phyloP scores from a whole-genome alignment of 2,888 invertebrate species.

The Scaptomyza polygonia region DNA sequence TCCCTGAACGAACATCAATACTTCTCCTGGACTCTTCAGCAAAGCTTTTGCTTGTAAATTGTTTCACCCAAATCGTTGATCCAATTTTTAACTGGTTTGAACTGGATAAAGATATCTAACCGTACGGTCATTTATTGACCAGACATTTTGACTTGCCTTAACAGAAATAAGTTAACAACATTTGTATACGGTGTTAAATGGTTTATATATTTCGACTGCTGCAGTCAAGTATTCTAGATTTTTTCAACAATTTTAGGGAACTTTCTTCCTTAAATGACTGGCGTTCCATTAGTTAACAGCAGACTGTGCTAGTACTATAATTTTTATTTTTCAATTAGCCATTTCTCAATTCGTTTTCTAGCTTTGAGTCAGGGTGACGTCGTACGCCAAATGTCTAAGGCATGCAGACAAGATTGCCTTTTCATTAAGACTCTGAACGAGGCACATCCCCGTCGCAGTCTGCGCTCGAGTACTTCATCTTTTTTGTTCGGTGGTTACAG shows the following conservation, averaged over 20 bases:
- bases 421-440: slow-evolving; percentile 53
- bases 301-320: slow-evolving; percentile 12
- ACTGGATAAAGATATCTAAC: too few species aligned
- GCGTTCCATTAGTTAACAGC: slow-evolving; percentile 14
- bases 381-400: slow-evolving; percentile 39
- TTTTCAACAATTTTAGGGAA: neutral
- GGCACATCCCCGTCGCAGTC: slow-evolving; percentile 37
- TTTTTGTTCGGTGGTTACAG: slow-evolving; percentile 48
- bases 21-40: too few species aligned
- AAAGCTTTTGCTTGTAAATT: too few species aligned
- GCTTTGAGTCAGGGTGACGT: slow-evolving; percentile 19
- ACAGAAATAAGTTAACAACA: too few species aligned
- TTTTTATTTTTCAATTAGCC: slow-evolving; percentile 64
- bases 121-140: neutral
- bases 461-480: slow-evolving; percentile 57
- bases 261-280: neutral
- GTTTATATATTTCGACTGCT: neutral
- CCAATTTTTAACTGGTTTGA: neutral
- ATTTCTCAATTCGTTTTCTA: slow-evolving; percentile 33
- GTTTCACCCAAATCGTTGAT: too few species aligned
- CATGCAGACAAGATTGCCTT: slow-evolving; percentile 53
- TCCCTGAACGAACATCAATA: too few species aligned
- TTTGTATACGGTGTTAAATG: too few species aligned
- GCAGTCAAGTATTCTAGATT: neutral
- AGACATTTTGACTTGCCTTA: neutral